phyloP scores from a whole-genome alignment of 1,140 invertebrate species.

The Melipona quadrifasciata region DNA sequence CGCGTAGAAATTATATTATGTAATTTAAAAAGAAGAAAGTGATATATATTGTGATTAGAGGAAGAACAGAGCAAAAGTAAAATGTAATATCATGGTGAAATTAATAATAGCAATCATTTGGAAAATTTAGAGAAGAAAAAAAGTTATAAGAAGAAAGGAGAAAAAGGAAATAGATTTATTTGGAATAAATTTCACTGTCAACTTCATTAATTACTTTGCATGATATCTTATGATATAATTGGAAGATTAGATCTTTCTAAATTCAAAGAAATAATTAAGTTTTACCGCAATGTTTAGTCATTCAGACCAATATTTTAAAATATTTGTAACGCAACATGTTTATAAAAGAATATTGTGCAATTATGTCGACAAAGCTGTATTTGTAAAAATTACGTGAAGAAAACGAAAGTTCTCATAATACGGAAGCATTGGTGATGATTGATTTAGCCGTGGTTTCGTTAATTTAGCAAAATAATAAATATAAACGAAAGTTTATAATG shows the following conservation, averaged over 20 bases:
- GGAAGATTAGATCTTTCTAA: not conserved
- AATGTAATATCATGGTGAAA: not conserved
- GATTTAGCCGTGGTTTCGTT: not conserved
- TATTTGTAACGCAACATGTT: not conserved
- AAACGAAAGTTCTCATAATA: not conserved
- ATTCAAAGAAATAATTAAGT: not conserved
- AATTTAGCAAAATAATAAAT: constrained; percentile 4
- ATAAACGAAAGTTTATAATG: constrained; percentile 35
- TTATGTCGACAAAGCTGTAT: not conserved
- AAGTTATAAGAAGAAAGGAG: not conserved
- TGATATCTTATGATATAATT: not conserved
- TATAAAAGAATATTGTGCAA: not conserved
- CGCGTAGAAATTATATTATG: not conserved
- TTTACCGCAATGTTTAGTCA: not conserved
- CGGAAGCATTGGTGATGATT: not conserved
- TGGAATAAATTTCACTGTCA: not conserved
- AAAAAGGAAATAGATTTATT: not conserved
- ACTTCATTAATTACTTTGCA: not conserved
- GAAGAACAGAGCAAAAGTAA: not conserved
- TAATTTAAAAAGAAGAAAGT: constrained; percentile 32
- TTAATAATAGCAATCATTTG: not conserved
- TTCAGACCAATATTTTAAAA: not conserved
- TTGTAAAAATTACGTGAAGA: not conserved
- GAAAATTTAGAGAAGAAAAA: not conserved
- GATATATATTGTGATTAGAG: constrained; percentile 4